Percentiles rank a stretch among this genome's conserved stretches.
These are phyloP conservation scores for Oscheius onirici DNA, from an alignment of 2,888 invertebrate species.

Conservation along the genomic window DNA sequence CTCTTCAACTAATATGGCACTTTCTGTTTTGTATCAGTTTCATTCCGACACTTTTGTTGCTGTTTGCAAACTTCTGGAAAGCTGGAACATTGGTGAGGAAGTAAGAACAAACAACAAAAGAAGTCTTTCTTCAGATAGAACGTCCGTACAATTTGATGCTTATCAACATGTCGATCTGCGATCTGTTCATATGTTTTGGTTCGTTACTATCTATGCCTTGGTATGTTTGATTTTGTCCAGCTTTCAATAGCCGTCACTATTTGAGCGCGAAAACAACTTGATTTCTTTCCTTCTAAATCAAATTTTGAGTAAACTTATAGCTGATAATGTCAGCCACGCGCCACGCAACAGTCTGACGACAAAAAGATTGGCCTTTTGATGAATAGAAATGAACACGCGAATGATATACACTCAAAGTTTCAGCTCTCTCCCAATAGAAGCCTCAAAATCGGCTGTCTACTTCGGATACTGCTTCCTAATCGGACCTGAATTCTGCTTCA, in stretches of 20 bases:
- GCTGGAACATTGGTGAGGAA: not conserved
- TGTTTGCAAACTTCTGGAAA: not conserved
- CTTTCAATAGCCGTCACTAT: not conserved
- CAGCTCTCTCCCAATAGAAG: no score
- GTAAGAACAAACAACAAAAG: not conserved
- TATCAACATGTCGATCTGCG: not conserved
- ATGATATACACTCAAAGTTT: not conserved
- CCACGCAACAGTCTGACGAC: no score
- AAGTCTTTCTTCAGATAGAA: not conserved
- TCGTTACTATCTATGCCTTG: constrained; percentile 1
- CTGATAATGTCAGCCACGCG: no score
- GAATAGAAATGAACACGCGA: no score
- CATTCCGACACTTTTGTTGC: not conserved
- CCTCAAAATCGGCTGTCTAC: not conserved
- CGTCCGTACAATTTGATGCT: constrained; percentile 14
- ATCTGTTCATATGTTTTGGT: not conserved
- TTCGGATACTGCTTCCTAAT: not conserved
- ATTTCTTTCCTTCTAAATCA: no score
- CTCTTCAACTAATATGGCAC: constrained; percentile 1
- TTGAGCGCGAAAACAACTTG: no score
- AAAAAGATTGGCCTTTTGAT: no score
- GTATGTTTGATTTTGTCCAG: not conserved
- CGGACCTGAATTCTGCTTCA: not conserved
- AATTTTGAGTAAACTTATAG: no score
- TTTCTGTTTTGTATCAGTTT: not conserved